phyloP scores from a whole-genome alignment of 2,888 invertebrate genomes.

The Autographa gamma region DNA sequence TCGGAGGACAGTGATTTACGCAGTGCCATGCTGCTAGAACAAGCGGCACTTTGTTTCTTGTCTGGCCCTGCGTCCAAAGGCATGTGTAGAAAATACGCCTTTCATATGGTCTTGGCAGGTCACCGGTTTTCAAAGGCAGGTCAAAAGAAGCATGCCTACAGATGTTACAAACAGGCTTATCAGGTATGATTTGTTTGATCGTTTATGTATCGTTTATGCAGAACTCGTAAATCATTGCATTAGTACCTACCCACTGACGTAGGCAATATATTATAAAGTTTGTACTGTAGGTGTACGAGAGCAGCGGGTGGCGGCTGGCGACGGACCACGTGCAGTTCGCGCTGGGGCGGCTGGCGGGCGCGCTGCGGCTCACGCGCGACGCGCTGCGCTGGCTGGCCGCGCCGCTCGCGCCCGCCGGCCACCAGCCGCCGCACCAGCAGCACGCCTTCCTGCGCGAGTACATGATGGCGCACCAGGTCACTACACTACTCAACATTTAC shows the following conservation, averaged over 20 bases:
- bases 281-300: constrained; percentile 90
- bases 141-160: constrained; percentile 96
- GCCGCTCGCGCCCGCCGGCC: constrained; percentile 90
- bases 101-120: constrained; percentile 98
- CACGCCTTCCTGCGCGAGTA: constrained; percentile 96
- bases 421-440: constrained; percentile 93
- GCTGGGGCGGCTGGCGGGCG: constrained; percentile 96
- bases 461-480: constrained; percentile 94
- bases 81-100: constrained; percentile 97
- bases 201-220: too few relatives aligned
- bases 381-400: constrained; percentile 92
- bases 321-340: constrained; percentile 99
- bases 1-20: constrained; percentile 99
- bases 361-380: constrained; percentile 91
- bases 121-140: constrained; percentile 98
- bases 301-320: constrained; percentile 96
- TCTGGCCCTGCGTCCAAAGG: constrained; percentile 88
- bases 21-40: constrained; percentile 97
- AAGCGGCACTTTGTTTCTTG: constrained; percentile 97
- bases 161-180: constrained; percentile 97
- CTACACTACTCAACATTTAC: constrained; percentile 31
- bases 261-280: background rate
- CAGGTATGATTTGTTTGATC: constrained; percentile 87
- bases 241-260: too few relatives aligned
- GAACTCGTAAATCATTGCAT: too few relatives aligned